Evolutionary conservation across 2,113 vertebrate species (phyloP).

Genomic region (Channa argus): DNA sequence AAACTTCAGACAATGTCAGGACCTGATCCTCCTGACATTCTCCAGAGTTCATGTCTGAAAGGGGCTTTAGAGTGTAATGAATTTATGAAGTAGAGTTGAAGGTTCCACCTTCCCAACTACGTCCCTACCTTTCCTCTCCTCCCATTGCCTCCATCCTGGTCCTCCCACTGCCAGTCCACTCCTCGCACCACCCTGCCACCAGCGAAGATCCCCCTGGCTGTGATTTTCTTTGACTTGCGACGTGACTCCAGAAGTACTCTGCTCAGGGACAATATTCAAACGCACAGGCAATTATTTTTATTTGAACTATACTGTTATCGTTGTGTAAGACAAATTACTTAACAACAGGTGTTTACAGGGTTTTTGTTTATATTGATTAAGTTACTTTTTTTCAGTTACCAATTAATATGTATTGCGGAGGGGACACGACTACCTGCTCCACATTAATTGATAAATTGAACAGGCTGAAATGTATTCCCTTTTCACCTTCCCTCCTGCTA

Average conservation of each 20-base stretch:
- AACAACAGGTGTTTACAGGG: not conserved
- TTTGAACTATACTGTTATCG: not conserved
- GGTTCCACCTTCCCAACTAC: not conserved
- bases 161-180: constrained; percentile 99
- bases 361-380: constrained; percentile 8
- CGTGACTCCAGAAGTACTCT: constrained; percentile 98
- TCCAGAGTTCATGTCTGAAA: no score
- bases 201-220: constrained; percentile 97
- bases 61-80: no score
- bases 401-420: constrained; percentile 13
- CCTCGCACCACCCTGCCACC: constrained; percentile 97
- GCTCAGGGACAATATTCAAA: constrained; percentile 12
- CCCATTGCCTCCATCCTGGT: constrained; percentile 98
- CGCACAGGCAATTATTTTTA: not conserved
- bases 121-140: constrained; percentile 93
- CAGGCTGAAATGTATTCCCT: not conserved
- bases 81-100: not conserved
- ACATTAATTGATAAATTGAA: constrained; percentile 15
- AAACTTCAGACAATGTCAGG: no score
- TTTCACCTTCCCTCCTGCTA: not conserved
- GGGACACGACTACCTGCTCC: not conserved
- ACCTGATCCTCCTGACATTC: no score
- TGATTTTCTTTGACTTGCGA: constrained; percentile 99
- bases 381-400: constrained; percentile 7
- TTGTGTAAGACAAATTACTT: not conserved